A percentile compares a stretch with the other conserved stretches of the same genome.
Conservation (phyloP, 1,140 invertebrate genomes). For the Halesus radiatus region DNA sequence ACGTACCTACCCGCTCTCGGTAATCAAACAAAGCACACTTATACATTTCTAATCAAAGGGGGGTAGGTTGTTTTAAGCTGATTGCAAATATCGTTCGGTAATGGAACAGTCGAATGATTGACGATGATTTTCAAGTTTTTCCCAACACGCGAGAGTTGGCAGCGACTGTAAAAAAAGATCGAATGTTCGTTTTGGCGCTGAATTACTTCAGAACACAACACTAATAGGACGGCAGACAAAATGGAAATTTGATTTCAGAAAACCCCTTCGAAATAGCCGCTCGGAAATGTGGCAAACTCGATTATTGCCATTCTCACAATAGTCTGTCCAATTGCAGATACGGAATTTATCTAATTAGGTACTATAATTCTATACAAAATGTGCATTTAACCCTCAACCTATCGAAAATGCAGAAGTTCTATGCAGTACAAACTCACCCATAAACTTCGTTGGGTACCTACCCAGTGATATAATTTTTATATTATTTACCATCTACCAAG, state of each 20-base stretch:
- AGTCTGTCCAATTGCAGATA: too few species aligned
- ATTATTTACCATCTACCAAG: neutral
- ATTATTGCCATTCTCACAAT: too few species aligned
- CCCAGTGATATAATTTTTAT: neutral
- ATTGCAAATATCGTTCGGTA: constrained; percentile 41
- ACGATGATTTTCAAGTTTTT: constrained; percentile 36
- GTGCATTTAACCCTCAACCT: too few species aligned
- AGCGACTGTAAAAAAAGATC: constrained; percentile 11
- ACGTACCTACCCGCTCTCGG: neutral
- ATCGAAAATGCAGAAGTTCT: too few species aligned
- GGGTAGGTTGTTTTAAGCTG: constrained; percentile 23
- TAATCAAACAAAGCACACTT: constrained; percentile 29
- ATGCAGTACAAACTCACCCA: neutral
- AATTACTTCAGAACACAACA: constrained; percentile 28
- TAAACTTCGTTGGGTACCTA: neutral
- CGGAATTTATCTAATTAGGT: too few species aligned
- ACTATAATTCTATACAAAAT: too few species aligned
- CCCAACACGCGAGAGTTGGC: constrained; percentile 21
- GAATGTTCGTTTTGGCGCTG: constrained; percentile 14
- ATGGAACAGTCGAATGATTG: constrained; percentile 39
- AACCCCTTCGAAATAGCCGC: neutral
- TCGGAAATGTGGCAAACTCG: neutral
- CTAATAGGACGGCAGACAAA: constrained; percentile 15
- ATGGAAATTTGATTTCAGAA: constrained; percentile 11
- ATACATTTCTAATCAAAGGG: constrained; percentile 40